Evolutionary conservation across 2,888 invertebrate genomes (phyloP), one percentile per base, ranked within the genome.

Genomic region (Drosophila prostipennis): DNA sequence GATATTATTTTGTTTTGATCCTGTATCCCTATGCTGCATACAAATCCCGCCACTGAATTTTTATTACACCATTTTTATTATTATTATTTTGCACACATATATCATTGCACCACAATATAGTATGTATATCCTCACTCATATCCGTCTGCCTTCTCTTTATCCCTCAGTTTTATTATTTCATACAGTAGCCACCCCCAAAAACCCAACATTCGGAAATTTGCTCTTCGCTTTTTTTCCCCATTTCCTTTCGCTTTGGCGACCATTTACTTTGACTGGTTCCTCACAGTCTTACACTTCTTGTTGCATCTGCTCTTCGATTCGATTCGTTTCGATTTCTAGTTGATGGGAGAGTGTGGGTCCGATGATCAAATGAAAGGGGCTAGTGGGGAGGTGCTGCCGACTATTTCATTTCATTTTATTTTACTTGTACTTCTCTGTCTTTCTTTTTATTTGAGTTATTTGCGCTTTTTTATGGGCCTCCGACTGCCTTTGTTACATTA

Each of bases 401-500:
- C 78, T 78, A 76, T 78, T 78, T 70, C 55, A 78, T 69, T 75
- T 70, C 55, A 78, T 69, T 75, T 73, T 40, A 67, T 67, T 58
- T 76, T 34, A 56, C 68, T 68, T 68, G 57, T 59, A 43, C 52
- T 71, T 67, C 58, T 68, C 53, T 72, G 57, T 58, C 39, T 58
- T 68, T 52, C 68, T 43, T 60, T 70, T 76, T 55, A 52, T 73
- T 80, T 64, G 73, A 60, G 56, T 59, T 68, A 74, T 79, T 82
- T 77, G 82, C 52, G 77, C 51, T 64, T 79, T 77, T 79, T 79
- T 80, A 80, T 80, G 83, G 73, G 78, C 67, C 58, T 79, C 63
- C 63, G 60, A 58, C 73, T 73, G 78, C 83, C 71, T 82, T 79
- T 79, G 79, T 82, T 80, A 68, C 78, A 67, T 57, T 73, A 63